A percentile compares a stretch with the other conserved stretches of the same genome.
Evolutionary conservation across 2,888 invertebrate species (phyloP).

Genomic region (Altica lythri): DNA sequence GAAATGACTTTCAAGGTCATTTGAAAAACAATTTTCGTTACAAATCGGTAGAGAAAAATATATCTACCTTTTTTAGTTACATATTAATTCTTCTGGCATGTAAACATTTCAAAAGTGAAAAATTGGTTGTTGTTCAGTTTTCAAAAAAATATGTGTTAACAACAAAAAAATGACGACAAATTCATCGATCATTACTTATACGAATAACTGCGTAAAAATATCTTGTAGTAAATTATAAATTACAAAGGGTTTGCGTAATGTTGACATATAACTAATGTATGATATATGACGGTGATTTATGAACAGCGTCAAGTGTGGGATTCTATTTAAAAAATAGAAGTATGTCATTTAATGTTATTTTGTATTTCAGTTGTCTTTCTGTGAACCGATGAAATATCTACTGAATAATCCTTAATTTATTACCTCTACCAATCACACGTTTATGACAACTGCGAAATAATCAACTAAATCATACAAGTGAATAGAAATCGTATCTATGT

Average conservation of each 20-base stretch:
- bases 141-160: conserved; percentile 1
- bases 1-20: too few relatives aligned
- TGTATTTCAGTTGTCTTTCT: too few relatives aligned
- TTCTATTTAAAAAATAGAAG: neutral
- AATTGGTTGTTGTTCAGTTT: too few relatives aligned
- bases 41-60: too few relatives aligned
- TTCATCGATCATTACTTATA: conserved; percentile 3
- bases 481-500: too few relatives aligned
- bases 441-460: neutral
- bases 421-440: neutral
- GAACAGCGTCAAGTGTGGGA: neutral
- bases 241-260: conserved; percentile 21
- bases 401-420: conserved; percentile 1
- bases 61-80: too few relatives aligned
- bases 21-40: too few relatives aligned
- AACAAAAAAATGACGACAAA: neutral
- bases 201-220: neutral
- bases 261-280: conserved; percentile 21
- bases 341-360: neutral
- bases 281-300: conserved; percentile 13
- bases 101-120: too few relatives aligned
- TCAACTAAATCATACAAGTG: too few relatives aligned
- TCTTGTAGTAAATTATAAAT: conserved; percentile 13
- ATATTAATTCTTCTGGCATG: too few relatives aligned
- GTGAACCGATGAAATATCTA: neutral